Conservation (phyloP, 2,113 vertebrate species). For the Clarias magur region DNA sequence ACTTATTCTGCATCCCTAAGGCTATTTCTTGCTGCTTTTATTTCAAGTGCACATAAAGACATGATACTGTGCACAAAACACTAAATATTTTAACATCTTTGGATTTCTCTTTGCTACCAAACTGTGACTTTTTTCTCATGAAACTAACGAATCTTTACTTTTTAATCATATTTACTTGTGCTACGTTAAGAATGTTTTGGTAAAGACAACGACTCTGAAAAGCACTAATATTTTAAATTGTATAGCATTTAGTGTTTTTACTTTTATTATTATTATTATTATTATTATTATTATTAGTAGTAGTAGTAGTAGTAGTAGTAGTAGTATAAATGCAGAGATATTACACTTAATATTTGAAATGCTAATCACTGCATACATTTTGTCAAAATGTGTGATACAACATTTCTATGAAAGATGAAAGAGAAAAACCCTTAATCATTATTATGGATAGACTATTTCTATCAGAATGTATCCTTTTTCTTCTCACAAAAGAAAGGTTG, state of each 20-base stretch:
- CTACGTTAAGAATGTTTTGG: slow-evolving; percentile 23
- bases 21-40: slow-evolving; percentile 36
- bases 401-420: not conserved
- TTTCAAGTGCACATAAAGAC: slow-evolving; percentile 26
- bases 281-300: too few species aligned
- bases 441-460: not conserved
- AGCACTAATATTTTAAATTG: not conserved
- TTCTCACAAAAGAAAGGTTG: not conserved
- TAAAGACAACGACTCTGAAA: not conserved
- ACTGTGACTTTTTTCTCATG: slow-evolving; percentile 58
- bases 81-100: slow-evolving; percentile 71
- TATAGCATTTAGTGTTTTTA: too few species aligned
- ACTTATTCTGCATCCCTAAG: slow-evolving; percentile 47
- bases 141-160: slow-evolving; percentile 57
- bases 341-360: not conserved
- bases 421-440: not conserved
- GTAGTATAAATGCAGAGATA: not conserved
- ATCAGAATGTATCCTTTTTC: too few species aligned
- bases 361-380: not conserved
- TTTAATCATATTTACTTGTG: slow-evolving; percentile 53
- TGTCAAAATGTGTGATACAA: not conserved
- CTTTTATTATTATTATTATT: too few species aligned
- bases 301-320: too few species aligned
- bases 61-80: slow-evolving; percentile 45
- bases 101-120: slow-evolving; percentile 51